phyloP scores from a whole-genome alignment of 2,888 invertebrate species.

The Seladonia tumulorum region DNA sequence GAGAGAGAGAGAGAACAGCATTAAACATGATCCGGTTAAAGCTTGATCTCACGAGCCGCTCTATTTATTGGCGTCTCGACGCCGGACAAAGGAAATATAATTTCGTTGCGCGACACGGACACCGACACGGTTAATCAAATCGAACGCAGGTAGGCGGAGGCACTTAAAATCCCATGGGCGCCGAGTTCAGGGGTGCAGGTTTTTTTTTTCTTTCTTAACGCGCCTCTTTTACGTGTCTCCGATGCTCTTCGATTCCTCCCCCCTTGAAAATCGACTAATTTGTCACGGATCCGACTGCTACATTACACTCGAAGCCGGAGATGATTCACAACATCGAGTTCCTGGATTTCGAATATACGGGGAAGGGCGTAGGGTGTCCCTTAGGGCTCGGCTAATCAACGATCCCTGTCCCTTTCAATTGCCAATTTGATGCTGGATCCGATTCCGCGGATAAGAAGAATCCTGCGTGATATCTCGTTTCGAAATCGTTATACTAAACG shows the following conservation, averaged over 20 bases:
- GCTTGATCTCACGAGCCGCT: not conserved
- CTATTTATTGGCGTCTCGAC: conserved; percentile 15
- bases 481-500: not conserved
- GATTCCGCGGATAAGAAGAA: not conserved
- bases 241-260: not conserved
- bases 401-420: not conserved
- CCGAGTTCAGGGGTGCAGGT: not conserved
- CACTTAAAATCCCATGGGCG: conserved; percentile 6
- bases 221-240: not conserved
- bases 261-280: not conserved
- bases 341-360: not conserved
- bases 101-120: conserved; percentile 5
- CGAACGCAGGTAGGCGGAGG: not conserved
- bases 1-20: not conserved
- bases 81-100: conserved; percentile 18
- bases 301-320: not conserved
- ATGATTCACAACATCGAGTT: not conserved
- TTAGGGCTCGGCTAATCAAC: not conserved
- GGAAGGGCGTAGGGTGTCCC: not conserved
- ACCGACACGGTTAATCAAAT: conserved; percentile 15
- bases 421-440: not conserved
- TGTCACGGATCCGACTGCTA: not conserved
- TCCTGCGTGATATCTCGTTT: not conserved
- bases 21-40: conserved; percentile 12
- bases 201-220: not conserved